phyloP scores from a whole-genome alignment of 1,140 invertebrate genomes.

The Musca domestica region DNA sequence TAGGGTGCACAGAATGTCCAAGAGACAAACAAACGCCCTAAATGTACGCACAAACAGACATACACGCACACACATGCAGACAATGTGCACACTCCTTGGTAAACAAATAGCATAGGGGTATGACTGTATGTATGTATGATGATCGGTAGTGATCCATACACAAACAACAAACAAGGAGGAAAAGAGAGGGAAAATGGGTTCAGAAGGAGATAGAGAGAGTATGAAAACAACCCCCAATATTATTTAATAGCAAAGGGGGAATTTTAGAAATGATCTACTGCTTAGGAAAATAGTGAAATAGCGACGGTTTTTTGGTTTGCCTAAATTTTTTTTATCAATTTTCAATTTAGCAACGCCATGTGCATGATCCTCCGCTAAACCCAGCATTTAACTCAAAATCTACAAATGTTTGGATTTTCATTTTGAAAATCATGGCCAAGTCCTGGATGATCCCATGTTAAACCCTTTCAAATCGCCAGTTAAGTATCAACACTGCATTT shows the following conservation, averaged over 20 bases:
- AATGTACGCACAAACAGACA: neutral
- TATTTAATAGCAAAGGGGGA: neutral
- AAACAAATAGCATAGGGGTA: too few species aligned
- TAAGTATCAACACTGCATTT: neutral
- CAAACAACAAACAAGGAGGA: neutral
- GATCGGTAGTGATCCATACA: neutral
- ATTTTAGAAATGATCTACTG: neutral
- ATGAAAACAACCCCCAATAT: neutral
- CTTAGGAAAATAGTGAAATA: neutral
- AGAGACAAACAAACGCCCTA: neutral
- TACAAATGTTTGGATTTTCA: neutral
- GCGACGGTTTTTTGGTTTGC: neutral
- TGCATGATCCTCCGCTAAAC: neutral
- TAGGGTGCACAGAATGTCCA: too few species aligned
- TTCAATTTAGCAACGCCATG: neutral
- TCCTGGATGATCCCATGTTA: conserved; percentile 5
- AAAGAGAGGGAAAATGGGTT: neutral
- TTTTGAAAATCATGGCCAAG: neutral
- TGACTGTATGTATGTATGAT: too few species aligned
- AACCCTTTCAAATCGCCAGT: conserved; percentile 1
- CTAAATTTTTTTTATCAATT: neutral
- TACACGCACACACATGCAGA: neutral
- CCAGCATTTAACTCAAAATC: neutral
- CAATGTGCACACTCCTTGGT: too few species aligned
- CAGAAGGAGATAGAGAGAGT: neutral